Evolutionary conservation across 2,888 invertebrate genomes (phyloP).

Genomic region (Aethes cnicana): DNA sequence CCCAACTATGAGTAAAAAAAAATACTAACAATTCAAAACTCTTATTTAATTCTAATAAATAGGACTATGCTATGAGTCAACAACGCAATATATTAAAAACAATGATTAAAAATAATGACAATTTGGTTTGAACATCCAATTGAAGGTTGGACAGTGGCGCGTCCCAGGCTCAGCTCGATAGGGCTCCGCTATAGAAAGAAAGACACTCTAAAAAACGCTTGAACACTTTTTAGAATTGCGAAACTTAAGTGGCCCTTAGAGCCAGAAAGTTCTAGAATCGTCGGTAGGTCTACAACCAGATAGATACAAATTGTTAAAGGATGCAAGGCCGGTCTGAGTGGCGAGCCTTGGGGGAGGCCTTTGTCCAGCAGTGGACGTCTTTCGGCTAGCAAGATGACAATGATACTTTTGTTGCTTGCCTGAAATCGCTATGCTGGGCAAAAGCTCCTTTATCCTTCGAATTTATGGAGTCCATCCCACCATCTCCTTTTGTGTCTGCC

Average conservation of each 20-base stretch:
- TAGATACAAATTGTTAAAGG: neutral
- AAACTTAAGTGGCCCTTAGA: neutral
- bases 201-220: neutral
- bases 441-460: too few species aligned
- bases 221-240: neutral
- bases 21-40: slow-evolving; percentile 44
- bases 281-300: neutral
- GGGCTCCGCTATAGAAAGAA: neutral
- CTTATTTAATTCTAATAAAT: slow-evolving; percentile 25
- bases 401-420: too few species aligned
- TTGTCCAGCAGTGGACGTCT: too few species aligned
- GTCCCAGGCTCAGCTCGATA: neutral
- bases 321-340: too few species aligned
- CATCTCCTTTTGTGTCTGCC: too few species aligned
- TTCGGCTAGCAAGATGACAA: too few species aligned
- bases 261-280: neutral
- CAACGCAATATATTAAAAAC: slow-evolving; percentile 18
- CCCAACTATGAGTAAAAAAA: slow-evolving; percentile 41
- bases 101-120: slow-evolving; percentile 40
- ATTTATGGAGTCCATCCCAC: too few species aligned
- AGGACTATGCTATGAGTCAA: slow-evolving; percentile 25
- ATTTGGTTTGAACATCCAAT: slow-evolving; percentile 77
- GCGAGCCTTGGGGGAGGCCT: too few species aligned
- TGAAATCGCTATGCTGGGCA: too few species aligned
- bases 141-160: slow-evolving; percentile 53